Base-by-base conservation (phyloP, 2,888 invertebrate genomes). In the Drosophila niveifrons region DNA sequence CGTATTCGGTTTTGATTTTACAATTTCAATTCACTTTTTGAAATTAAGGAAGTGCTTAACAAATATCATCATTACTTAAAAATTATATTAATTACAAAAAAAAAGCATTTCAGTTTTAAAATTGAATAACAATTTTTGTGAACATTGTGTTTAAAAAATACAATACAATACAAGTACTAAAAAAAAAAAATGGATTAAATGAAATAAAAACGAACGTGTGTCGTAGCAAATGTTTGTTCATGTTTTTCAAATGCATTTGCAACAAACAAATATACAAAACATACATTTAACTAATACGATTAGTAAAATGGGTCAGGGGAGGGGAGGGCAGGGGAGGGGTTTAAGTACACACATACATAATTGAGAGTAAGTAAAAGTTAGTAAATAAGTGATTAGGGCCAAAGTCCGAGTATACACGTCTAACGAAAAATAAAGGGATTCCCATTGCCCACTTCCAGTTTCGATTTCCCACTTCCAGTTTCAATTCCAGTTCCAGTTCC, bases 51-150 rank as follows among this genome's bases (percentile, higher is more conserved):
- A 83, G 58, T 71, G 47, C 62, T 55, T 44, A 66, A 56, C 31
- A 64, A 64, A 64, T 29, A 61, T 55, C 53, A 51, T 55, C 23
- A 52, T 61, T 41, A 11, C n/a, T n/a, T 28, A 61, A 69, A 69
- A 44, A 56, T 55, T 57, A 46, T 43, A 73, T 56, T 57, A 66
- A 56, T 55, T 55, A 55, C 52, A 50, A 70, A 44, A 68, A 69
- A 69, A 74, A 56, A 58, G 11, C 13, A 46, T 61, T 56, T 66
- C 15, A 18, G 50, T 64, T 58, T 76, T 64, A 72, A 67, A 78
- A 77, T 76, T 68, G 84, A 87, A 72, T 68, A 80, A 80, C 73
- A 64, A 56, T 81, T 82, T 78, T 81, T 78, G 82, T 82, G 73
- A 80, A 67, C 76, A 63, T 48, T 52, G 64, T 52, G 64, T 58